Conservation (phyloP, 35 echinoderm and acorn worm species). For the Anneissia japonica region DNA sequence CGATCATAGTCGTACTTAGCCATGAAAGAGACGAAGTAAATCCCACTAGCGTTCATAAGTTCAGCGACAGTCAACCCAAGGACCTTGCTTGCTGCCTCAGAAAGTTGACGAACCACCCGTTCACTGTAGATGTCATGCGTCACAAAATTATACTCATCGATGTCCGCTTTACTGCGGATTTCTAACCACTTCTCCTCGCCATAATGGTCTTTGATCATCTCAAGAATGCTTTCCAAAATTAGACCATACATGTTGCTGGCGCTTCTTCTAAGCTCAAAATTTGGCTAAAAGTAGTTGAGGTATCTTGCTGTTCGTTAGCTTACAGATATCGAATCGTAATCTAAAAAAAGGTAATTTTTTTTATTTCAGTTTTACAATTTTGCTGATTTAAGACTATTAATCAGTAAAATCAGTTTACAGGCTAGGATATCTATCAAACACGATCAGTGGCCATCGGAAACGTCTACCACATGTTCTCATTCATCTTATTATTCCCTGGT, state of each 20-base stretch:
- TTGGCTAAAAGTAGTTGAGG: no score
- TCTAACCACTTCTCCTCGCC: constrained; percentile 55
- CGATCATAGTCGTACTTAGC: constrained; percentile 83
- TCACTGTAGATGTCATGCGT: constrained; percentile 92
- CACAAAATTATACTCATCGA: constrained; percentile 73
- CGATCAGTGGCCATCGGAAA: no score
- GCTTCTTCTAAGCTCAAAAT: no score
- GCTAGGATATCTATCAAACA: no score
- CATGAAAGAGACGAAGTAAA: constrained; percentile 65
- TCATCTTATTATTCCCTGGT: no score
- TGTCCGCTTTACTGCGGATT: constrained; percentile 60
- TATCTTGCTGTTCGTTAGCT: no score
- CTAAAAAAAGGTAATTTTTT: no score
- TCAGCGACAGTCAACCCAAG: constrained; percentile 40
- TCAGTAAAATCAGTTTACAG: no score
- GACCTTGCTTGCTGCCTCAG: constrained; percentile 38
- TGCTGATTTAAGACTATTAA: no score
- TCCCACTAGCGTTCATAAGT: constrained; percentile 56
- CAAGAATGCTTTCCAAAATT: constrained; percentile 65
- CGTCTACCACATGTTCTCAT: no score
- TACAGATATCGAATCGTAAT: no score
- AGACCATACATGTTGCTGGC: constrained; percentile 90
- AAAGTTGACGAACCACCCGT: constrained; percentile 63
- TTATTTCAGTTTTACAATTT: no score
- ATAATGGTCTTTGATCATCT: constrained; percentile 73